Conservation (phyloP, 2,113 vertebrate genomes). For the Bungarus multicinctus region DNA sequence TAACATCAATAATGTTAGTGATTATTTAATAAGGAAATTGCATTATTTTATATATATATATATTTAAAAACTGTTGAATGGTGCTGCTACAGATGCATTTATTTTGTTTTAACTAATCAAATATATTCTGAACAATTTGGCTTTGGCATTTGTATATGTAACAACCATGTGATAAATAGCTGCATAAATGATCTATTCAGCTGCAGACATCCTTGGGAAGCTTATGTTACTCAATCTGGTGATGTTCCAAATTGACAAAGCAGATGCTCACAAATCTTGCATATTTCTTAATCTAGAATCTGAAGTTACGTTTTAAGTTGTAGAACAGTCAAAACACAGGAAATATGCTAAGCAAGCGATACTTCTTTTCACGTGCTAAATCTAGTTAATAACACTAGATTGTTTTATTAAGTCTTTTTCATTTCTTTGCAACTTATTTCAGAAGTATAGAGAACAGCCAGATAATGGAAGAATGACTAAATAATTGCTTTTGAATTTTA, state of each 20-base stretch:
- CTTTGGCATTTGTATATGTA: background rate
- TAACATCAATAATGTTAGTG: background rate
- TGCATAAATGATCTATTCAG: slow-evolving; percentile 29
- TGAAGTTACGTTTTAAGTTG: background rate
- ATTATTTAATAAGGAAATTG: background rate
- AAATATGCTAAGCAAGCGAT: slow-evolving; percentile 21
- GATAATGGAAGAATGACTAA: background rate
- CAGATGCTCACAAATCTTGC: background rate
- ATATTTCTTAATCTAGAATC: background rate
- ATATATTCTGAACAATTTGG: background rate
- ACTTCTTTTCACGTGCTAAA: slow-evolving; percentile 29
- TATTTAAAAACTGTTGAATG: background rate
- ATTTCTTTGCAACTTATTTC: slow-evolving; percentile 6
- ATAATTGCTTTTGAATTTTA: background rate
- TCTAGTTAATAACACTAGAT: slow-evolving; percentile 35
- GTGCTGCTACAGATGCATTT: background rate
- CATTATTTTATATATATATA: background rate
- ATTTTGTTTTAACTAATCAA: background rate
- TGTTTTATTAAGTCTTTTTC: slow-evolving; percentile 24
- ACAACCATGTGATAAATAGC: slow-evolving; percentile 7
- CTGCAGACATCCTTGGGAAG: slow-evolving; percentile 19
- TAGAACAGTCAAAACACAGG: slow-evolving; percentile 38
- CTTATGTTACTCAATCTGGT: slow-evolving; percentile 6
- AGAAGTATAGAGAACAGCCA: slow-evolving; percentile 20
- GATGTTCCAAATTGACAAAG: background rate